Conservation (phyloP, 2,113 vertebrate genomes). For the Leptobrachium ailaonicum region DNA sequence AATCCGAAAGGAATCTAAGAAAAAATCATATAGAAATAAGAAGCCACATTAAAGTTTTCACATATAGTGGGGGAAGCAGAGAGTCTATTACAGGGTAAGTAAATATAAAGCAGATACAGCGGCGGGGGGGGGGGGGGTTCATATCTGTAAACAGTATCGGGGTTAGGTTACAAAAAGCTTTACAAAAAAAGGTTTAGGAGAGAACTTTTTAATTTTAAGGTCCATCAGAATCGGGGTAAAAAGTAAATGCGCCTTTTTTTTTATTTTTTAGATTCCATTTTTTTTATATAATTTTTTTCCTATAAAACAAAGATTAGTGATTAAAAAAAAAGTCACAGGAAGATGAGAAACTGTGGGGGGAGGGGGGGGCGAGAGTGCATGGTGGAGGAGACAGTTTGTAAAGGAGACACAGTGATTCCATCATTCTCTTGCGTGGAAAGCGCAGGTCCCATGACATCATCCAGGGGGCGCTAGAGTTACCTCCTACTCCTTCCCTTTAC, state of each 20-base stretch:
- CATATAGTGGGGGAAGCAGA: neutral
- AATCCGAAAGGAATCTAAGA: constrained; percentile 1
- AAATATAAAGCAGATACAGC: no score
- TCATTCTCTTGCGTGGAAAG: constrained; percentile 43
- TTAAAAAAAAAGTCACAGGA: constrained; percentile 54
- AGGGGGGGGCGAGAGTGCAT: constrained; percentile 3
- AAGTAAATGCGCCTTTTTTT: neutral
- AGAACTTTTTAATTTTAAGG: constrained; percentile 46
- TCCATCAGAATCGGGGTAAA: neutral
- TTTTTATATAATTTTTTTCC: constrained; percentile 20
- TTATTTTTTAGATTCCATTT: constrained; percentile 12
- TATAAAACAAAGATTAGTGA: constrained; percentile 59
- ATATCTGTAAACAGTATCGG: neutral
- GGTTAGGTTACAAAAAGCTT: neutral
- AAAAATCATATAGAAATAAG: constrained; percentile 34
- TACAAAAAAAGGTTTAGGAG: constrained; percentile 28
- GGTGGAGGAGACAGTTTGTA: constrained; percentile 17
- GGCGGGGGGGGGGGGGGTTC: no score
- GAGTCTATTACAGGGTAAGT: neutral
- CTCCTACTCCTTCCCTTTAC: constrained; percentile 76
- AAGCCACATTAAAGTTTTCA: constrained; percentile 9
- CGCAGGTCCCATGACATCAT: neutral
- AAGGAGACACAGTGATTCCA: constrained; percentile 38
- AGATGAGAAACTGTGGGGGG: neutral
- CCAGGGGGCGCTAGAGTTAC: neutral